Percentiles rank a stretch among this genome's conserved stretches.
These are phyloP conservation scores for Astreopora myriophthalma DNA, from an alignment of 64 coral and sea anemone genomes.

Conservation along the genomic window DNA sequence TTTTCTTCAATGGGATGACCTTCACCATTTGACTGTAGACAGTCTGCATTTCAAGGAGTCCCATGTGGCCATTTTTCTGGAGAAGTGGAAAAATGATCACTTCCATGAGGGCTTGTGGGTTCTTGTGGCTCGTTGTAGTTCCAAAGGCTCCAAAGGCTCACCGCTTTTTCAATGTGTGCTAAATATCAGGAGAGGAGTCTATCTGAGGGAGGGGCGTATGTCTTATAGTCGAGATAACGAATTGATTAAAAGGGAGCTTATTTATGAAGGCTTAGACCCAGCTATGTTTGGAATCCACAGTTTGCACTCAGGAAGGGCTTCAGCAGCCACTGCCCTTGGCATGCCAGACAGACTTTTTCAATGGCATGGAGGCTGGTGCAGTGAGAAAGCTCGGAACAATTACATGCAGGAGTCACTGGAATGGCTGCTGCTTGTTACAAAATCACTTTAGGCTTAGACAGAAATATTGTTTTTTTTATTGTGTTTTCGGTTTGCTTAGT, in stretches of 20 bases:
- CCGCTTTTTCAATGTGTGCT: neutral
- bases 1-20: constrained; percentile 54
- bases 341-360: constrained; percentile 24
- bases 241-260: neutral
- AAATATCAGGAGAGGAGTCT: neutral
- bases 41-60: constrained; percentile 29
- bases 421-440: constrained; percentile 14
- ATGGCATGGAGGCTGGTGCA: constrained; percentile 11
- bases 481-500: too few relatives aligned
- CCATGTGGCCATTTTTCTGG: constrained; percentile 56
- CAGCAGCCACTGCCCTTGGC: constrained; percentile 2
- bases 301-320: constrained; percentile 24
- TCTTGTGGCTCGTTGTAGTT: constrained; percentile 10
- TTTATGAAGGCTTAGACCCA: constrained; percentile 1
- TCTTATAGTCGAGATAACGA: constrained; percentile 13
- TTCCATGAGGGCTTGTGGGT: constrained; percentile 59
- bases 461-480: neutral
- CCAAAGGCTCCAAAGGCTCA: neutral
- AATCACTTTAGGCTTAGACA: neutral
- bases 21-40: constrained; percentile 32
- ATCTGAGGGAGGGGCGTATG: neutral
- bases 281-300: neutral
- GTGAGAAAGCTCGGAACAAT: constrained; percentile 44
- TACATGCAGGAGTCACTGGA: constrained; percentile 16
- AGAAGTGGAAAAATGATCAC: constrained; percentile 65